Conservation (phyloP, 2,888 invertebrate genomes). For the Hydraecia micacea region DNA sequence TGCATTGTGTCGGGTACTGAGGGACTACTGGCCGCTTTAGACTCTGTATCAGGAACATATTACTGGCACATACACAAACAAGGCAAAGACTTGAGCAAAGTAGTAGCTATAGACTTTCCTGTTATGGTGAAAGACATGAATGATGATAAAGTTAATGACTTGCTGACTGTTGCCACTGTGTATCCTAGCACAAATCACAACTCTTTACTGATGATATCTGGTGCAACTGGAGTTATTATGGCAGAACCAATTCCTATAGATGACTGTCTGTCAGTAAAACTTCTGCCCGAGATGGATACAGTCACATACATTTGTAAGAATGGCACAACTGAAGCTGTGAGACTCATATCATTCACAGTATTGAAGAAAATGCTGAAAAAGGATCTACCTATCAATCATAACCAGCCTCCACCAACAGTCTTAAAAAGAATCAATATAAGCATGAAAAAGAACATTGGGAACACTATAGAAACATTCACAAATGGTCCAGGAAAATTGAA, state of each 20-base stretch:
- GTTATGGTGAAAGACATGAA: conserved; percentile 93
- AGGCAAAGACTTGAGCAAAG: conserved; percentile 86
- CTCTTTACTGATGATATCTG: conserved; percentile 92
- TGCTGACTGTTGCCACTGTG: conserved; percentile 91
- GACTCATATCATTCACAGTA: conserved; percentile 80
- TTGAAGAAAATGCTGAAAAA: conserved; percentile 80
- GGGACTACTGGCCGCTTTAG: conserved; percentile 90
- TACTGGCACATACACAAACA: conserved; percentile 91
- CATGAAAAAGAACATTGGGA: conserved; percentile 90
- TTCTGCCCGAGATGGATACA: conserved; percentile 89
- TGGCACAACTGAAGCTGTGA: conserved; percentile 89
- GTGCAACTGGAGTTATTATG: conserved; percentile 92
- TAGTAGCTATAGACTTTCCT: conserved; percentile 92
- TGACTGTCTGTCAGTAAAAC: conserved; percentile 90
- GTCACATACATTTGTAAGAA: conserved; percentile 91
- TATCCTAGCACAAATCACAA: conserved; percentile 89
- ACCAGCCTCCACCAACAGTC: conserved; percentile 77
- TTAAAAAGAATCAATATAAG: conserved; percentile 88
- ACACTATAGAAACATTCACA: conserved; percentile 90
- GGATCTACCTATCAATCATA: conserved; percentile 76
- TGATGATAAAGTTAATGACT: conserved; percentile 92
- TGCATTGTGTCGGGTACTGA: conserved; percentile 94
- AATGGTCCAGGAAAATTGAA: conserved; percentile 92
- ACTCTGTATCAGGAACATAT: conserved; percentile 89
- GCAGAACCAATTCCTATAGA: conserved; percentile 91